Evolutionary conservation across 2,888 invertebrate species (phyloP), one percentile per base, ranked within the genome.

Genomic region (Prenolepis imparis): DNA sequence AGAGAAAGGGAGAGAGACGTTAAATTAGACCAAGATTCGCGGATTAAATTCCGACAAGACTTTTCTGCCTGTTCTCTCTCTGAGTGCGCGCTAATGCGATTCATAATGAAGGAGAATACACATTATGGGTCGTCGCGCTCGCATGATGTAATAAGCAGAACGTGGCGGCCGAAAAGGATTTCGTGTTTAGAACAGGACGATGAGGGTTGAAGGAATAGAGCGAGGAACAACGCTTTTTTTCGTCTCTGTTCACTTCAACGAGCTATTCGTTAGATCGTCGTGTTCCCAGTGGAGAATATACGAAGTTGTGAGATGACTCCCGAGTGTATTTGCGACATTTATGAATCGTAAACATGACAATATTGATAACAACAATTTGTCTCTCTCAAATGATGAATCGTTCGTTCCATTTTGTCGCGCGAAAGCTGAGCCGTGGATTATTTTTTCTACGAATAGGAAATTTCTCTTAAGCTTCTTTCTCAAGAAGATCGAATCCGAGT

Each of bases 341-440:
- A 55, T 55, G n/a, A 39, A 55, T 68, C 55, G n/a, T 77, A 77
- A 77, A 77, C 39, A 77, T 68, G n/a, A 28, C 39, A 55, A 77
- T 68, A 55, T 15, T 11, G n/a, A 70, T 68, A 55, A 77, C 68
- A 55, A 77, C 55, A 77, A 68, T n/a, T 55, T 32, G 6, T 12
- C n/a, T 55, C 1, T 0, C 9, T n/a, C 28, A 32, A 44, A 24
- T 18, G 59, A 41, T 18, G 15, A 39, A n/a, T 21, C 4, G 21
- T 52, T n/a, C n/a, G n/a, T 52, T 52, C 15, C n/a, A n/a, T 8
- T n/a, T 52, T n/a, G 48, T 48, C 18, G 12, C 15, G 48, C 48
- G 18, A 52, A 18, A 18, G 12, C 21, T 18, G 28, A 72, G 24
- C n/a, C 55, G 55, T 52, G 68, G 39, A 75, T 67, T 66, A 75